These are phyloP conservation scores for Nezara viridula DNA, from an alignment of 2,888 invertebrate genomes.

Conservation along the genomic window DNA sequence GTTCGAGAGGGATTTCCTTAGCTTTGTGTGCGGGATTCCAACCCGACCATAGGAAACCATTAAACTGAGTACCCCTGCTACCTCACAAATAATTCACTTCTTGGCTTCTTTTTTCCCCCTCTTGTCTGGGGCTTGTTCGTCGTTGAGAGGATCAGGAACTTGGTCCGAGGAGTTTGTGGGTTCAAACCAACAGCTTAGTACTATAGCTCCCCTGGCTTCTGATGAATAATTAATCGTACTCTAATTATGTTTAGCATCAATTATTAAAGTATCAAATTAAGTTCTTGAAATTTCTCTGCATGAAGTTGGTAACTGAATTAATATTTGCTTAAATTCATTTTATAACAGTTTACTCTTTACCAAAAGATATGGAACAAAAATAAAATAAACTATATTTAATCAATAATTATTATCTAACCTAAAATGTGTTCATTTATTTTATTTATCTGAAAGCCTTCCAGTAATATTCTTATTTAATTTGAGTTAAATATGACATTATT, in stretches of 20 bases:
- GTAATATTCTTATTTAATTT: too few species aligned
- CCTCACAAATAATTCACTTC: constrained; percentile 41
- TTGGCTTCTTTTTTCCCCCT: background rate
- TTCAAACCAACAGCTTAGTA: background rate
- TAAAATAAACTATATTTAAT: too few species aligned
- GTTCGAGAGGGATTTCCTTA: background rate
- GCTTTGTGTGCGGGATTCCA: constrained; percentile 23
- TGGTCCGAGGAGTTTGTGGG: background rate
- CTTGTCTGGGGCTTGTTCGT: background rate
- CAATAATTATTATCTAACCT: too few species aligned
- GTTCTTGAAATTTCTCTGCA: background rate
- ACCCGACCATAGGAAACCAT: constrained; percentile 7
- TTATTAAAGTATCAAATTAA: background rate
- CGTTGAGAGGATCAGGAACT: background rate
- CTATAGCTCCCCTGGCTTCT: background rate
- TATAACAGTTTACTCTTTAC: too few species aligned
- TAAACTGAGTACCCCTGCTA: background rate
- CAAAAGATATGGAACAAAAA: too few species aligned
- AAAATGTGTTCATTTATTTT: too few species aligned
- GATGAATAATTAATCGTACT: background rate
- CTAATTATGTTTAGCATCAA: background rate
- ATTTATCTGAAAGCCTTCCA: too few species aligned
- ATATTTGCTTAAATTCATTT: too few species aligned
- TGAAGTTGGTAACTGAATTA: too few species aligned
- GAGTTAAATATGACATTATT: too few species aligned